Base-by-base conservation (phyloP, 2,797 vertebrate genomes). In the Discoglossus pictus region DNA sequence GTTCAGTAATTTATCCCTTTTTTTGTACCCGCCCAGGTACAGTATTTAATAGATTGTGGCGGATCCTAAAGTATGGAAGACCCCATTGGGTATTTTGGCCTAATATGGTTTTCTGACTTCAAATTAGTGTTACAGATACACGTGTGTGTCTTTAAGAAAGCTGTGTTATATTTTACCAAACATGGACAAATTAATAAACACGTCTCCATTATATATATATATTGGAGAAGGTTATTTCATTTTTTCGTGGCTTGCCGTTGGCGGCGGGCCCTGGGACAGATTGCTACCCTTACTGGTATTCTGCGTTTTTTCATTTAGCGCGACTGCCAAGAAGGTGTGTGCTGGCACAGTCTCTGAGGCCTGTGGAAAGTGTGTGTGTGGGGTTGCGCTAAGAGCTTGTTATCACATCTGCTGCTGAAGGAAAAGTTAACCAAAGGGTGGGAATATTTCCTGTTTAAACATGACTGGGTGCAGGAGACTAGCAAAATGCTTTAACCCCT, bases 181-280 rank as follows among this genome's bases (percentile, higher is more conserved):
- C n/a, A n/a, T n/a, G n/a, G n/a, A n/a, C n/a, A n/a, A n/a, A n/a
- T n/a, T n/a, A n/a, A 31, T 31, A 31, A 4, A 31, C 8, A 79
- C 68, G 76, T 82, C 88, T 82, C 77, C 52, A 56, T 72, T 72
- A 31, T 31, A 8, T 31, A 8, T 31, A 31, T 31, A 31, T 31
- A 31, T 31, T n/a, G n/a, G n/a, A n/a, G n/a, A n/a, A n/a, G 21
- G 46, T 21, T 50, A 23, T 21, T 21, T 50, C 23, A 27, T 15
- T 50, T 12, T 23, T 25, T 27, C 21, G 23, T 50, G 46, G 46
- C 23, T 50, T 27, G 46, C 21, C 11, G n/a, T 50, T 50, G 46
- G 46, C 24, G 24, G 46, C 21, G 21, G n/a, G 46, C 46, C 46
- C 53, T 24, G 21, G 36, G 13, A 40, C 12, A 55, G 18, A 27